A percentile compares a stretch with the other conserved stretches of the same genome.
phyloP scores from a whole-genome alignment of 2,888 invertebrate species.

The Ophioninae sp. region DNA sequence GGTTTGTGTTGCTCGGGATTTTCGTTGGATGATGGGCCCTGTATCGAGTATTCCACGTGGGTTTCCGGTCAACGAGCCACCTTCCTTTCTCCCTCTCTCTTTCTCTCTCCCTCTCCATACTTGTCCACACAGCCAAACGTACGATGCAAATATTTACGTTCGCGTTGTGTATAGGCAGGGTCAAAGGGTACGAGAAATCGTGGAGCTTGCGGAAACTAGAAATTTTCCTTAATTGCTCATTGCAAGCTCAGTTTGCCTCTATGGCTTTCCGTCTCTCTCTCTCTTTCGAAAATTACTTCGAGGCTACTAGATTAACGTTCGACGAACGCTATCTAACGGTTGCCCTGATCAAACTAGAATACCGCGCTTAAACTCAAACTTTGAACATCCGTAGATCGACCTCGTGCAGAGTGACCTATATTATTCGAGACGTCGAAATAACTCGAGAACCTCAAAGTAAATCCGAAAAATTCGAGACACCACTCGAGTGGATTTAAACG shows the following conservation, averaged over 20 bases:
- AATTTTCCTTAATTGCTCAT: slow-evolving; percentile 4
- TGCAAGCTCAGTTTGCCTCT: background rate
- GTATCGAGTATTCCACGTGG: slow-evolving; percentile 44
- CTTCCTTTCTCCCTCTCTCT: background rate
- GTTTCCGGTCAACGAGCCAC: slow-evolving; percentile 37
- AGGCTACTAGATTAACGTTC: background rate
- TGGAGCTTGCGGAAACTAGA: background rate
- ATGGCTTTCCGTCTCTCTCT: background rate
- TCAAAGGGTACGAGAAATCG: background rate
- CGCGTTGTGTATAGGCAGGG: background rate
- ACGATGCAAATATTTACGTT: background rate
- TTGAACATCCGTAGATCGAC: background rate
- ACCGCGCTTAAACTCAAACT: background rate
- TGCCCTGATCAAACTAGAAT: background rate
- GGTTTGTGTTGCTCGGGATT: slow-evolving; percentile 47
- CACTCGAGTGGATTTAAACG: too few relatives aligned
- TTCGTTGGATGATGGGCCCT: slow-evolving; percentile 30
- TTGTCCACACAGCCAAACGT: background rate
- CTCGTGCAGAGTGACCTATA: background rate
- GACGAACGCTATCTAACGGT: background rate
- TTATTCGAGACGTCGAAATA: too few relatives aligned
- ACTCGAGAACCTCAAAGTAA: too few relatives aligned
- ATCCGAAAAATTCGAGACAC: too few relatives aligned
- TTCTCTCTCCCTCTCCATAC: background rate
- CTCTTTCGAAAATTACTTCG: slow-evolving; percentile 5